Evolutionary conservation across 2,797 vertebrate genomes (phyloP).

Genomic region (Aeoliscus strigatus): DNA sequence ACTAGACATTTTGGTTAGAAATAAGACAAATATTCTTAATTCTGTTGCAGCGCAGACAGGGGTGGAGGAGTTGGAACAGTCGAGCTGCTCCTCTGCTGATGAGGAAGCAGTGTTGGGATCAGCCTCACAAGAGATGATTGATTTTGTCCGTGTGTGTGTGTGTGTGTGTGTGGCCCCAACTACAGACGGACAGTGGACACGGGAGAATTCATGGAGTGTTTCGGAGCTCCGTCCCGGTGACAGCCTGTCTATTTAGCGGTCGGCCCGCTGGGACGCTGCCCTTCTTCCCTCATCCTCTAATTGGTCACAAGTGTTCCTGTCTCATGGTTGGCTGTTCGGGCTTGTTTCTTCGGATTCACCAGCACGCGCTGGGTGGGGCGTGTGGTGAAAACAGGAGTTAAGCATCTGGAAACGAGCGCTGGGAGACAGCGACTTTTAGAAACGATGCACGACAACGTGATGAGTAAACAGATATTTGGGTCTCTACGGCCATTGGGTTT

Average conservation of each 20-base stretch:
- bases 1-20: too few species aligned
- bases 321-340: slow-evolving; percentile 43
- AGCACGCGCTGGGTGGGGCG: slow-evolving; percentile 15
- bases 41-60: too few species aligned
- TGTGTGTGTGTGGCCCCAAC: slow-evolving; percentile 36
- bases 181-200: slow-evolving; percentile 49
- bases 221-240: slow-evolving; percentile 56
- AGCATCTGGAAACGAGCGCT: too few species aligned
- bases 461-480: too few species aligned
- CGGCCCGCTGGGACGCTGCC: slow-evolving; percentile 48
- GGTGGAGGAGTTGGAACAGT: too few species aligned
- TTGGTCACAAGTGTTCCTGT: slow-evolving; percentile 67
- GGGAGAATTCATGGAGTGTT: slow-evolving; percentile 55
- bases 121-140: slow-evolving; percentile 34
- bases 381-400: slow-evolving; percentile 26
- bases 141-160: slow-evolving; percentile 15
- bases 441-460: too few species aligned
- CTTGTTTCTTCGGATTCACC: slow-evolving; percentile 35
- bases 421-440: too few species aligned
- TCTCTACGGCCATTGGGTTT: too few species aligned
- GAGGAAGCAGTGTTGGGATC: slow-evolving; percentile 69
- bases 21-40: too few species aligned
- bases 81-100: too few species aligned
- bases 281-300: slow-evolving; percentile 46
- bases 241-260: slow-evolving; percentile 66